Conservation (phyloP, 2,888 invertebrate species). For the Habrosyne pyritoides region DNA sequence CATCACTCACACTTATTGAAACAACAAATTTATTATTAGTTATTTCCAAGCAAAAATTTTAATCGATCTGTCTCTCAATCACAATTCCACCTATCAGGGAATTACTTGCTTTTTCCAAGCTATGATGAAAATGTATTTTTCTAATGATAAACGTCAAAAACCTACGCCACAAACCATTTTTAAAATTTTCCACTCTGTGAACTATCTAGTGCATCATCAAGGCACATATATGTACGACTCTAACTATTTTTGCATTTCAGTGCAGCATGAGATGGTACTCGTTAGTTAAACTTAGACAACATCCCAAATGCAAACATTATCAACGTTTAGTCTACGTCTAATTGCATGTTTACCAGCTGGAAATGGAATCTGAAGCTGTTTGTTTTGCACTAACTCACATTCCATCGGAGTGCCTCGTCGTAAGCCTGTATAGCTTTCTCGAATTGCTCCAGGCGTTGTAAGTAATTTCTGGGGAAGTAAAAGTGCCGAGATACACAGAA, state of each 20-base stretch:
- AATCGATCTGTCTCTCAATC: background rate
- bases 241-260: background rate
- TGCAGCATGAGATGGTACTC: background rate
- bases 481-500: background rate
- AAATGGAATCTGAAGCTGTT: conserved; percentile 47
- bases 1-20: no score
- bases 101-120: no score
- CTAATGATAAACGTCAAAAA: no score
- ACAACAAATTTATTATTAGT: no score
- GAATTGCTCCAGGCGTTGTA: conserved; percentile 72
- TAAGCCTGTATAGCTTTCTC: conserved; percentile 75
- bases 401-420: conserved; percentile 75
- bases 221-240: background rate
- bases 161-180: no score
- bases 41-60: background rate
- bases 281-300: conserved; percentile 23
- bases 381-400: conserved; percentile 60
- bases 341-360: conserved; percentile 52
- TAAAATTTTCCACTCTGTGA: no score
- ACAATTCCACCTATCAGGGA: no score
- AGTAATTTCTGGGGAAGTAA: conserved; percentile 61
- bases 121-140: no score
- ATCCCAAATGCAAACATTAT: conserved; percentile 44
- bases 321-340: conserved; percentile 39
- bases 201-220: background rate